Conservation (phyloP, 2,113 vertebrate species). For the Puffinus mauretanicus region DNA sequence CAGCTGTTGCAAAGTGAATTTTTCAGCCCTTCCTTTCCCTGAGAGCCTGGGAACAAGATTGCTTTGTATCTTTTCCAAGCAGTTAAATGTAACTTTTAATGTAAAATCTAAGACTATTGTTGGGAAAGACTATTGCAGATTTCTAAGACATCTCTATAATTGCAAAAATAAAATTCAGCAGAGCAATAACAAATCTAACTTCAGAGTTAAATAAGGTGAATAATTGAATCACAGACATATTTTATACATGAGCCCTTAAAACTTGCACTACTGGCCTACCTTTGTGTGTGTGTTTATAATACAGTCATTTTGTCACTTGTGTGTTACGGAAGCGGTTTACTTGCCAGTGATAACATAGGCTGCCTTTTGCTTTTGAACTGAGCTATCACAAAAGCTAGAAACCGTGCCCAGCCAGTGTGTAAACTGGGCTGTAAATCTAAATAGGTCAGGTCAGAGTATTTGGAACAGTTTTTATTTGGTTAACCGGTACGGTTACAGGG, state of each 20-base stretch:
- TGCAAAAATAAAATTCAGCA: neutral
- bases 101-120: neutral
- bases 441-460: neutral
- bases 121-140: neutral
- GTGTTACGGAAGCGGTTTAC: neutral
- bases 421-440: neutral
- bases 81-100: neutral
- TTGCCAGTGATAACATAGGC: neutral
- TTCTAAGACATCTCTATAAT: neutral
- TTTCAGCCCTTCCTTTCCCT: neutral
- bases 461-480: neutral
- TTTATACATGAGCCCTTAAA: neutral
- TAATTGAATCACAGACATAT: neutral
- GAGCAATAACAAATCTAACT: neutral
- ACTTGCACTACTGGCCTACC: neutral
- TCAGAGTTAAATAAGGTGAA: conserved; percentile 8
- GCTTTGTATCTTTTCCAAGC: neutral
- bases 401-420: neutral
- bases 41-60: neutral
- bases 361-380: neutral
- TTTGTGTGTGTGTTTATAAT: neutral
- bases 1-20: neutral
- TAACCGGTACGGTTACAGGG: neutral
- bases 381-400: neutral
- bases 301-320: neutral